Evolutionary conservation across 2,888 invertebrate species (phyloP).

Genomic region (Minunthozetes semirufus): DNA sequence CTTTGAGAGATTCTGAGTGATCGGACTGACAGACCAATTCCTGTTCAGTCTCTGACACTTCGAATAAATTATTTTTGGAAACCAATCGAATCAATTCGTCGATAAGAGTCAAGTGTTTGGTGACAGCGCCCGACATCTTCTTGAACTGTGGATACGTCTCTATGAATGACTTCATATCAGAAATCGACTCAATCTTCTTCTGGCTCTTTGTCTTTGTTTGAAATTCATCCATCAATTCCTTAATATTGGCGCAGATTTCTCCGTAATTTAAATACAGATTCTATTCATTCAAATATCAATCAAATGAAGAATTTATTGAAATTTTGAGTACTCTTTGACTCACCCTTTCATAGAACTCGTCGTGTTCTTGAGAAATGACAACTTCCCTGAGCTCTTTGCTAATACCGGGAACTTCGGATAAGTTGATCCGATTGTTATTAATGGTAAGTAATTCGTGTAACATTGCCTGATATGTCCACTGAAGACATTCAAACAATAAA

Average conservation of each 20-base stretch:
- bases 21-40: slow-evolving; percentile 70
- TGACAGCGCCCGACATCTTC: slow-evolving; percentile 89
- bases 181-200: slow-evolving; percentile 93
- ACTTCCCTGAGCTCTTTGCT: slow-evolving; percentile 85
- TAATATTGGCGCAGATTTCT: slow-evolving; percentile 95
- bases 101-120: slow-evolving; percentile 94
- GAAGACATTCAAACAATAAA: slow-evolving; percentile 46
- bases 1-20: slow-evolving; percentile 57
- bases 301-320: too few species aligned
- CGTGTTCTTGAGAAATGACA: slow-evolving; percentile 87
- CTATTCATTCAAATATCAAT: slow-evolving; percentile 48
- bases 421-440: slow-evolving; percentile 83
- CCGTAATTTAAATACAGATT: slow-evolving; percentile 95
- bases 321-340: slow-evolving; percentile 34
- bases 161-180: slow-evolving; percentile 97
- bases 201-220: slow-evolving; percentile 90
- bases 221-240: slow-evolving; percentile 94
- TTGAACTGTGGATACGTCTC: slow-evolving; percentile 98
- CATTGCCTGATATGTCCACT: slow-evolving; percentile 99
- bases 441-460: slow-evolving; percentile 93
- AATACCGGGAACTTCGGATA: slow-evolving; percentile 74
- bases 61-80: slow-evolving; percentile 66
- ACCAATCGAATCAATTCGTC: slow-evolving; percentile 86
- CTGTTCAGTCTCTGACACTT: slow-evolving; percentile 88
- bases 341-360: slow-evolving; percentile 90